Evolutionary conservation across 30 jellyfish, hydroid and myxozoan species (phyloP).

Genomic region (Nemopilema nomurai): DNA sequence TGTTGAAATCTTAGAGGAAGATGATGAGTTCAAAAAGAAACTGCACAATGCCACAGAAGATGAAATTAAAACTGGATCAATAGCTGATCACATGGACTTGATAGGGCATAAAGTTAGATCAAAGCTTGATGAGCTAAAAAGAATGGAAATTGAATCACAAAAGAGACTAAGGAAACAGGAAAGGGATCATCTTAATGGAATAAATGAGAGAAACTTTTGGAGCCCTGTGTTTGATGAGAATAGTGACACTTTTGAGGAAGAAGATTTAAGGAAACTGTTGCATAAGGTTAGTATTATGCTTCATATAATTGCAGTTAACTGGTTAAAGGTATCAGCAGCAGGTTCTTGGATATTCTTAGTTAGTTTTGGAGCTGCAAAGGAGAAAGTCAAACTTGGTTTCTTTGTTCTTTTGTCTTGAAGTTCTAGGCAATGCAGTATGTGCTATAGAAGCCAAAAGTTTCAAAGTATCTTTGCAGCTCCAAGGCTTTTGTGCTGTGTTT

Average conservation of each 20-base stretch:
- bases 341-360: no score
- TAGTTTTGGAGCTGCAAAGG: no score
- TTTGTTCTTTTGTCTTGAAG: no score
- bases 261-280: conserved; percentile 73
- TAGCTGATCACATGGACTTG: conserved; percentile 75
- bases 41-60: conserved; percentile 89
- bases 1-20: conserved; percentile 85
- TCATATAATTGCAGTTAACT: no score
- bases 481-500: no score
- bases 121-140: conserved; percentile 81
- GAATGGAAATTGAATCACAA: conserved; percentile 92
- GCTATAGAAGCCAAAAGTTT: no score
- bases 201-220: conserved; percentile 79
- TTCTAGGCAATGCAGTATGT: no score
- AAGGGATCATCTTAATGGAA: conserved; percentile 76
- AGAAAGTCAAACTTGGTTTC: no score
- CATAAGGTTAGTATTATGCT: conserved; percentile 63
- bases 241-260: conserved; percentile 71
- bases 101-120: conserved; percentile 68
- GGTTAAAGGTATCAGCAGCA: no score
- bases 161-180: conserved; percentile 68
- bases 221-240: conserved; percentile 87
- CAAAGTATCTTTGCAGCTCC: no score
- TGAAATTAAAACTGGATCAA: conserved; percentile 77
- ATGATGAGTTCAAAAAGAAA: conserved; percentile 71